phyloP scores from a whole-genome alignment of 2,113 vertebrate genomes.

The Crotalus horridus region DNA sequence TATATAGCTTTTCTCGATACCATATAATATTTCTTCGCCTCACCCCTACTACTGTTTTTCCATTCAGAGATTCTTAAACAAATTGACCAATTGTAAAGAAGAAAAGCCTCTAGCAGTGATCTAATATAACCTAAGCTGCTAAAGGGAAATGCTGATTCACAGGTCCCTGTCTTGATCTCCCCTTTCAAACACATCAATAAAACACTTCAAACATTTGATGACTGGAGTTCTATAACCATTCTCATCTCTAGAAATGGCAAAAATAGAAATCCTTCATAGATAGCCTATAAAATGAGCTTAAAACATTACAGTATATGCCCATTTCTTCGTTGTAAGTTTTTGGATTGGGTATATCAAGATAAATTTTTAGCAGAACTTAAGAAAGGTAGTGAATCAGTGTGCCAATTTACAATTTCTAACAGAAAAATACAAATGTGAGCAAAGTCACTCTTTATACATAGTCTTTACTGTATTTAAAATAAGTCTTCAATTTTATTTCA shows the following conservation, averaged over 20 bases:
- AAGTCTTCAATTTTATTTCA: not conserved
- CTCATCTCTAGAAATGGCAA: not conserved
- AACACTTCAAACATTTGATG: not conserved
- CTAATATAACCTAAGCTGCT: not conserved
- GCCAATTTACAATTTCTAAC: not conserved
- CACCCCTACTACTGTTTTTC: not conserved
- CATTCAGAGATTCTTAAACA: not conserved
- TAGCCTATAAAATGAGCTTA: not conserved
- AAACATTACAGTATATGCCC: not conserved
- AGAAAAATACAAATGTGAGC: not conserved
- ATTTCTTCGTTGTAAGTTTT: not conserved
- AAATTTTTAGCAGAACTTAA: not conserved
- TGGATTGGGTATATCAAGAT: not conserved
- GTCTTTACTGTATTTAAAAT: not conserved
- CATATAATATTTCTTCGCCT: not conserved
- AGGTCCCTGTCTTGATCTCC: not conserved
- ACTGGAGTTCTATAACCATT: not conserved
- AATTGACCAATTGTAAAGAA: not conserved
- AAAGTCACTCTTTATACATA: not conserved
- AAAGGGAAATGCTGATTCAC: not conserved
- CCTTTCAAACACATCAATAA: not conserved
- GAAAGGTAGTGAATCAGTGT: not conserved
- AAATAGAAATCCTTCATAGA: not conserved
- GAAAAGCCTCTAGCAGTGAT: not conserved
- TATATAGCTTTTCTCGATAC: not conserved